Conservation (phyloP, 2,113 vertebrate species). For the Circaetus cinerascens region DNA sequence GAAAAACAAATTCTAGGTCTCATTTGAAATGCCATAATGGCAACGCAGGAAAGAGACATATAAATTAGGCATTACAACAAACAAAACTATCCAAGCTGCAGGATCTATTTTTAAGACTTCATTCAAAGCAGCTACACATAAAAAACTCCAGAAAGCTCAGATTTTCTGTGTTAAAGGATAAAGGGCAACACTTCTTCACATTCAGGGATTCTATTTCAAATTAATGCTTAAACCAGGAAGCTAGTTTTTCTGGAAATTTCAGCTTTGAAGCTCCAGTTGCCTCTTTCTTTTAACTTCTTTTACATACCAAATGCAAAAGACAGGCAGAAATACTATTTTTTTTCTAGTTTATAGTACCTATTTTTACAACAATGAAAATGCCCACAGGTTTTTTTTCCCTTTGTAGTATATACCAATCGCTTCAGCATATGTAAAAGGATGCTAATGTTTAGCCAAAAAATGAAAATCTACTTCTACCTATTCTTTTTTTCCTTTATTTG, state of each 20-base stretch:
- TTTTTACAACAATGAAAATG: neutral
- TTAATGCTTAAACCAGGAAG: neutral
- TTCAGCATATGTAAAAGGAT: neutral
- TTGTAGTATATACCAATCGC: neutral
- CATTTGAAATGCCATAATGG: neutral
- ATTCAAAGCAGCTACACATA: neutral
- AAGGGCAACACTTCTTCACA: neutral
- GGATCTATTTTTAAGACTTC: neutral
- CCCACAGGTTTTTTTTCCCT: accelerated
- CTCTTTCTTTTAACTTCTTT: neutral
- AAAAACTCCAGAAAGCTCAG: neutral
- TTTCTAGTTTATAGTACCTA: neutral
- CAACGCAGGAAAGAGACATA: neutral
- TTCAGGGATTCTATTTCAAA: neutral
- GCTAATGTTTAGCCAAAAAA: neutral
- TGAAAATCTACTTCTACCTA: neutral
- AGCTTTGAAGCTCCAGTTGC: neutral
- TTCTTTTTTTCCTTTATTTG: neutral
- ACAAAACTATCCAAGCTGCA: neutral
- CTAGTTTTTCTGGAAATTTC: neutral
- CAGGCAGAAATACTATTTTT: neutral
- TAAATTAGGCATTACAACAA: neutral
- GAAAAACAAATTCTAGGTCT: neutral
- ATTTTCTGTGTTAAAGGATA: neutral
- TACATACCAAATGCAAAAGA: neutral